Base-by-base conservation (phyloP, 1,140 invertebrate species). In the Octopus bimaculoides region DNA sequence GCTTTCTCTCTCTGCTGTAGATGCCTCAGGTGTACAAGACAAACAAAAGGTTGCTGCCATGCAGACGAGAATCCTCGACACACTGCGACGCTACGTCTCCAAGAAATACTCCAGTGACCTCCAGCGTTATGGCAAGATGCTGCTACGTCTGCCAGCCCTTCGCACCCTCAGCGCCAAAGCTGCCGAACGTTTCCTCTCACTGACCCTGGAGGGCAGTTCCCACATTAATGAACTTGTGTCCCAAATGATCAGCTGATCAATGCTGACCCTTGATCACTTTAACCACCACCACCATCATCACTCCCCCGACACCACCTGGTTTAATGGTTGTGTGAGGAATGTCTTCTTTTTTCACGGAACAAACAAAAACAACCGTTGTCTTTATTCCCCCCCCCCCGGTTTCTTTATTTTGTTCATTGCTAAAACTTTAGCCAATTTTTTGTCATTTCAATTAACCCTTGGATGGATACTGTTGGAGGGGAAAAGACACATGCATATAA, bases 151-250 rank as follows among this genome's bases (percentile, higher is more conserved):
- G 74, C 89, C 89, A 9, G 83, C 89, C 9, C 81, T 90, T 61
- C 83, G 89, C 14, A 88, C 86, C 17, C 83, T 90, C 74, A 89
- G 88, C 79, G 88, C 88, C 17, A 89, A 88, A 79, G 89, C 89
- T 20, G 88, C 88, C 10, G 89, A 90, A 73, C 82, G 87, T n/a
- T 90, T 90, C 75, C 81, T 90, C n/a, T 88, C 86, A 4, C 78
- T 90, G 76, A 89, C 88, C 10, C 79, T 90, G 55, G 88, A 89
- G 56, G 88, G 89, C 6, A 85, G 85, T 4, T 81, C 89, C 17
- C 87, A 89, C 76, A 81, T 90, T 52, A 90, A 88, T 79, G 87
- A 87, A n/a, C 83, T 90, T 41, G 89, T 90, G 0, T 74, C 87
- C 20, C 88, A 90, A 78, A 90, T 90, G 88, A 88, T 88, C 6